Evolutionary conservation across 2,797 vertebrate genomes (phyloP), one percentile per base, ranked within the genome.

Genomic region (Hipposideros larvatus): DNA sequence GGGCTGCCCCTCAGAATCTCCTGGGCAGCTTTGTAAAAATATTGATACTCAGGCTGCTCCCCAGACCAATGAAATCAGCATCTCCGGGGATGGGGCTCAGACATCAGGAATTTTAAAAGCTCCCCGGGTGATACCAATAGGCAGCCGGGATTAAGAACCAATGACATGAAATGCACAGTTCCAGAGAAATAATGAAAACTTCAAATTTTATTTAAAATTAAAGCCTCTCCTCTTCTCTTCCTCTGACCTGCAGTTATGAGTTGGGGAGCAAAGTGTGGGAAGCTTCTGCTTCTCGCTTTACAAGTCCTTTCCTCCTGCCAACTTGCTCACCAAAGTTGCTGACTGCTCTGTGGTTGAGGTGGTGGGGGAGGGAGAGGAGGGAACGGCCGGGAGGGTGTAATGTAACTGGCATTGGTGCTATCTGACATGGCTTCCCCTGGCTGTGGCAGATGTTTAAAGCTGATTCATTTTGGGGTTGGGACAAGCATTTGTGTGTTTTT

Each of bases 101-200:
- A 53, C 48, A 87, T 84, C 18, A 90, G 61, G 93, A 92, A 93
- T 93, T 97, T 92, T 65, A 63, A 94, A 92, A 92, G 51, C 65
- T 96, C 61, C 79, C 55, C 37, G 73, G 59, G 61, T 77, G 79
- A 90, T 80, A 65, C 87, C 70, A 79, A 1, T 57, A 84, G 66
- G 66, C 26, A 96, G 85, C 31, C 48, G 68, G 65, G 48, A 61
- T 65, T 91, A 59, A 96, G 90, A 94, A 85, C n/a, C 48, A 68
- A 55, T 65, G 90, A 77, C 83, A 96, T 90, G 85, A 91, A 96
- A 91, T 53, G 74, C 80, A 43, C 46, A 53, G 34, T 89, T 85
- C 53, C 61, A 66, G 84, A 94, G 84, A 94, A 97, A 89, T 95
- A 92, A 89, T 75, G 80, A 90, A 96, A 87, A 89, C 24, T 80